Conservation (phyloP, 2,113 vertebrate species). For the Silurus asotus region DNA sequence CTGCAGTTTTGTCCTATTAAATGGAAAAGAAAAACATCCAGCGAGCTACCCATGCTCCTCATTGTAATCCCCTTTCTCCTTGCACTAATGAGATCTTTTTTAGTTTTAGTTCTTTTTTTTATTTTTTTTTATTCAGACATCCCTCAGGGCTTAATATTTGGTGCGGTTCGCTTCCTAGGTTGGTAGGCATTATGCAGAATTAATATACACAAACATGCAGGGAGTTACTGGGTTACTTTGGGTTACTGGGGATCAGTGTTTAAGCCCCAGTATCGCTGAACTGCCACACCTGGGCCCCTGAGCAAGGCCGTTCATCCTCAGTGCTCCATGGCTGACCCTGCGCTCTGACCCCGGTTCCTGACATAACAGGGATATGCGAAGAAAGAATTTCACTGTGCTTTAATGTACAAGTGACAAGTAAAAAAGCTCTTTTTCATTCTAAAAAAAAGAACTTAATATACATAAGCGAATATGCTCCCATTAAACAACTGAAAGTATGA, state of each 20-base stretch:
- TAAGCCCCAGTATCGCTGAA: too few relatives aligned
- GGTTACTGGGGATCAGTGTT: too few relatives aligned
- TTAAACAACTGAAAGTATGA: not conserved
- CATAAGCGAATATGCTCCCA: not conserved
- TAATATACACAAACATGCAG: constrained; percentile 35
- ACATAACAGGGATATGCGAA: too few relatives aligned
- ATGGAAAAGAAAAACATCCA: constrained; percentile 30
- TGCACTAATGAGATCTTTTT: constrained; percentile 38
- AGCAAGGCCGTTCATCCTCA: too few relatives aligned
- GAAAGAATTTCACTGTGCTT: too few relatives aligned
- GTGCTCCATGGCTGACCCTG: too few relatives aligned
- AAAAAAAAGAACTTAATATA: not conserved
- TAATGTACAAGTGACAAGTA: too few relatives aligned
- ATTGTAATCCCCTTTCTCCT: constrained; percentile 27
- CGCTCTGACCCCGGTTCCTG: too few relatives aligned
- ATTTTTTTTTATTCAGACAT: not conserved
- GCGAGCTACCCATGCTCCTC: constrained; percentile 5
- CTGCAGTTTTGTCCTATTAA: not conserved
- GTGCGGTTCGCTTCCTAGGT: constrained; percentile 20
- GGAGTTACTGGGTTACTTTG: not conserved
- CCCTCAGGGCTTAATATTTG: constrained; percentile 35
- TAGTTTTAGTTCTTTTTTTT: not conserved
- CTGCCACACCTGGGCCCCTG: too few relatives aligned
- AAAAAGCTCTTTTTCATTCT: too few relatives aligned
- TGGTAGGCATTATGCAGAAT: constrained; percentile 31